These are phyloP conservation scores for Pogonomyrmex californicus DNA, from an alignment of 1,140 invertebrate species.

Conservation along the genomic window DNA sequence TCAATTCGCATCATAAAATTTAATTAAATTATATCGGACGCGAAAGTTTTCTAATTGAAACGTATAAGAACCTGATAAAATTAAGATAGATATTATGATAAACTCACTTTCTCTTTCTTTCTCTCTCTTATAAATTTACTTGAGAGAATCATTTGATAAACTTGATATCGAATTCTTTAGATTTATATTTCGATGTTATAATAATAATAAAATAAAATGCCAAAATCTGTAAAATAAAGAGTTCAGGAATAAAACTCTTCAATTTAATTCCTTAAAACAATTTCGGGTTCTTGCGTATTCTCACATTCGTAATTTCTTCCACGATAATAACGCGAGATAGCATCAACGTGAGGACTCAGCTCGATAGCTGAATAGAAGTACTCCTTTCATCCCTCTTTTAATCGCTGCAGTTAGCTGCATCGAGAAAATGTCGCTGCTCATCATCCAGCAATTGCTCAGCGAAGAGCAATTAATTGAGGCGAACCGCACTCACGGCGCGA, in stretches of 20 bases:
- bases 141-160: background rate
- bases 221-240: background rate
- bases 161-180: background rate
- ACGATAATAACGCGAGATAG: background rate
- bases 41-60: constrained; percentile 20
- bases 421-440: background rate
- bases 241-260: background rate
- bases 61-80: background rate
- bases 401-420: constrained; percentile 40
- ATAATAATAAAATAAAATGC: background rate
- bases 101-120: background rate
- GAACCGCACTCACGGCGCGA: background rate
- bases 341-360: background rate
- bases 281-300: background rate
- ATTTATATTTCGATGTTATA: background rate
- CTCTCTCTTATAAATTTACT: background rate
- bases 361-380: constrained; percentile 17
- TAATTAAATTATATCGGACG: constrained; percentile 39
- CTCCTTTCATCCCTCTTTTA: constrained; percentile 36
- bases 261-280: background rate
- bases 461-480: constrained; percentile 68
- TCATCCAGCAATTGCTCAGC: constrained; percentile 44
- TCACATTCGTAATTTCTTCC: background rate
- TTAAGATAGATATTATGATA: background rate
- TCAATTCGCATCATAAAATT: constrained; percentile 13